Base-by-base conservation (phyloP, 2,888 invertebrate species). In the Caenorhabditis sp. region DNA sequence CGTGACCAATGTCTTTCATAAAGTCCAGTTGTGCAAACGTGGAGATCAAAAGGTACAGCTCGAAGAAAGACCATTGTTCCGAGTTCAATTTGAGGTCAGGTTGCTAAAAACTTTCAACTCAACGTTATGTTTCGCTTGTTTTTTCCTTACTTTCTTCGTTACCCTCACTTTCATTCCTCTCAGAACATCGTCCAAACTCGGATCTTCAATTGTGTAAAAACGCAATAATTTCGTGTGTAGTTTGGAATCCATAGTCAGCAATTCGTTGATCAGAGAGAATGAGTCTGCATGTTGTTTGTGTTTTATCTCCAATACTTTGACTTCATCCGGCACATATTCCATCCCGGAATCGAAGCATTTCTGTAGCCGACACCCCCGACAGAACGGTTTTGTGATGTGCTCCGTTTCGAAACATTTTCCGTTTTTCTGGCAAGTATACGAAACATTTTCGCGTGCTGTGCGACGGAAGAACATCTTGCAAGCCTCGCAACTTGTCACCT, bases 381-480 rank as follows among this genome's bases (percentile, higher is more conserved):
- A 50, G 20, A 20, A 18, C n/a, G 18, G 18, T 4, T 1, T 8
- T 50, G 3, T 20, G 11, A 22, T 4, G n/a, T 3, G 8, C 11
- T 8, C 2, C 4, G 18, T 4, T 11, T 50, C 50, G 2, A 22
- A 6, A 13, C 50, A 50, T 11, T 50, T 50, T 50, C 13, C 13
- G 6, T 18, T 13, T 4, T 13, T 18, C 5, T 11, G 3, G 22
- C 50, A 50, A 4, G 20, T 20, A 13, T 50, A 50, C 1, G 18
- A 8, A 1, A 50, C 1, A 3, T 50, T 50, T 20, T 50, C 50
- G 22, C 6, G 6, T 8, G 13, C 13, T 11, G 13, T 13, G 6
- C 62, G 40, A 0, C 61, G 61, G n/a, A 61, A 61, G 61, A 61
- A 61, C 61, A 61, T 61, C 22, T 61, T 61, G n/a, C 62, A 62